A percentile compares a stretch with the other conserved stretches of the same genome.
These are phyloP conservation scores for Halcyon malimbica DNA, from an alignment of 2,113 vertebrate genomes.

Conservation along the genomic window DNA sequence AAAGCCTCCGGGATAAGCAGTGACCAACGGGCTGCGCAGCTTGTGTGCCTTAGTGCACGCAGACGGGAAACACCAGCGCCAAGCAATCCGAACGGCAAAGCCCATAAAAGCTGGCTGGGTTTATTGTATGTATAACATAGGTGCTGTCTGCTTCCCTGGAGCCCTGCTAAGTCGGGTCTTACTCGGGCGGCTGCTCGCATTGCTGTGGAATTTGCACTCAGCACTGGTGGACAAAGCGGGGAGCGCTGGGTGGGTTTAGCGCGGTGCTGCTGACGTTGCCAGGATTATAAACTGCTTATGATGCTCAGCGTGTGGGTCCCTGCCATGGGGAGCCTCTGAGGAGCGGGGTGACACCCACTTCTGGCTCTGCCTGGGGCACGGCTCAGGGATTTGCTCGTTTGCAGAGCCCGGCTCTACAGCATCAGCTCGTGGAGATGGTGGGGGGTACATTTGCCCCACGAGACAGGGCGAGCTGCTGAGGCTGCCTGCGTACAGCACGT, in stretches of 20 bases:
- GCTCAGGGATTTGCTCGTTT: neutral
- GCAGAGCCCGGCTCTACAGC: neutral
- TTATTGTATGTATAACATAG: neutral
- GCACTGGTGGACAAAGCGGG: neutral
- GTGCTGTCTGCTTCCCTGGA: neutral
- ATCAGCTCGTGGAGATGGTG: neutral
- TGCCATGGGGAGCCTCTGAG: neutral
- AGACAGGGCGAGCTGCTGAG: neutral
- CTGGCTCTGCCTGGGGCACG: neutral
- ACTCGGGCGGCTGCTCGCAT: accelerated
- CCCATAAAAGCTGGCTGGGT: neutral
- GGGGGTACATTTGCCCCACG: neutral
- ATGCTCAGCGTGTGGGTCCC: accelerated
- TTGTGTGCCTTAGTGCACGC: neutral
- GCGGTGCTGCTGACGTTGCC: neutral
- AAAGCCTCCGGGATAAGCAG: neutral
- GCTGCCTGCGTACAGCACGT: accelerated
- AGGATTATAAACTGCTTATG: neutral
- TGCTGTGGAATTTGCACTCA: neutral
- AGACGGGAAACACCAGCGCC: neutral
- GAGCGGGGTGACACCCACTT: neutral
- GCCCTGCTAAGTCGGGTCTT: neutral
- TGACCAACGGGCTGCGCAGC: neutral
- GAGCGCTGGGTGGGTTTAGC: neutral
- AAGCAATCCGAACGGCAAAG: neutral